These are phyloP conservation scores for Brachypteracias leptosomus DNA, from an alignment of 2,113 vertebrate genomes.

Conservation along the genomic window DNA sequence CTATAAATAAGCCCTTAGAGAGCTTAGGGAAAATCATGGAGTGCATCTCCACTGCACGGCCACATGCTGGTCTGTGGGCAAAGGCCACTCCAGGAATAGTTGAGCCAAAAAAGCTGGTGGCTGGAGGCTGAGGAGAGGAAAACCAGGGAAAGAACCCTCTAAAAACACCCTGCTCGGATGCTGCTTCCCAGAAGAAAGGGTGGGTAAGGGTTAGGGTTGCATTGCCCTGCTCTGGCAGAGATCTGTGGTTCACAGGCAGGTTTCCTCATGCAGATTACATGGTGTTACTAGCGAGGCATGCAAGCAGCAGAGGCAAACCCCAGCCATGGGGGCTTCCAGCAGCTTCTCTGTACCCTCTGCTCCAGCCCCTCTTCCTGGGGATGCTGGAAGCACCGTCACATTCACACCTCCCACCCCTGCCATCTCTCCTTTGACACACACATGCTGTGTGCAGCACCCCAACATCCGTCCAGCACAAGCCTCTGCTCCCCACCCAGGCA, in stretches of 20 bases:
- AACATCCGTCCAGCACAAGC: background rate
- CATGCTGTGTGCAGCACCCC: background rate
- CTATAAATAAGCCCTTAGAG: background rate
- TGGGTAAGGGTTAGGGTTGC: background rate
- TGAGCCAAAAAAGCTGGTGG: background rate
- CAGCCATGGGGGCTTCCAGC: background rate
- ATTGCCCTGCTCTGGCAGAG: background rate
- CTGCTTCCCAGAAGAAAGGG: background rate
- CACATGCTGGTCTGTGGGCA: background rate
- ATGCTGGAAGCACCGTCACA: background rate
- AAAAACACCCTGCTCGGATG: background rate
- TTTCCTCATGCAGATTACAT: fast-evolving
- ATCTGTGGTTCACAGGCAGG: background rate
- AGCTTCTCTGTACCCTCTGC: background rate
- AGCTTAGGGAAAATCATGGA: background rate
- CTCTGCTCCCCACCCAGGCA: background rate
- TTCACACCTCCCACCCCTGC: background rate
- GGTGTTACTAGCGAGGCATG: background rate
- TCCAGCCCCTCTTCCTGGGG: background rate
- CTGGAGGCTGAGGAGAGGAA: background rate
- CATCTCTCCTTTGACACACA: background rate
- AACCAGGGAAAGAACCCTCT: background rate
- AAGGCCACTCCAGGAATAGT: background rate
- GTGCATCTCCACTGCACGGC: background rate
- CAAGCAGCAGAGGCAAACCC: background rate